Conservation (phyloP, 2,113 vertebrate genomes). For the Helogale parvula region DNA sequence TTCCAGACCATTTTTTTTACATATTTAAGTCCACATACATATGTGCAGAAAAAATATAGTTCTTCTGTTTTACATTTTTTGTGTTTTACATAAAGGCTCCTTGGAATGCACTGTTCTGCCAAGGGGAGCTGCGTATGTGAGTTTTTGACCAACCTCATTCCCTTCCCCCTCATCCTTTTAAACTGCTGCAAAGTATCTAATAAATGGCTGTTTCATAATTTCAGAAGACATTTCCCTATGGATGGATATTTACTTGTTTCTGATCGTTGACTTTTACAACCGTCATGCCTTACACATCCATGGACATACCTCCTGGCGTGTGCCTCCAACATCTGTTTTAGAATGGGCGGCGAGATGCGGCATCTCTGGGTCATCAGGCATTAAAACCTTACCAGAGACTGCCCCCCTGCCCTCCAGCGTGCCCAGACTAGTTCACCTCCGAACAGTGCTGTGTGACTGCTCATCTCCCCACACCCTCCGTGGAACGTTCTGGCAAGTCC, state of each 20-base stretch:
- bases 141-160: background rate
- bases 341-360: background rate
- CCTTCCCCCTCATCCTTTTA: background rate
- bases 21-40: background rate
- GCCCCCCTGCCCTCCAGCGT: background rate
- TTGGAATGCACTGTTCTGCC: background rate
- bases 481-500: background rate
- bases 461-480: background rate
- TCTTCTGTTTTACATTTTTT: background rate
- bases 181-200: background rate
- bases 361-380: background rate
- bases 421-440: background rate
- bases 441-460: accelerated
- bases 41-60: background rate
- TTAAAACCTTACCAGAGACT: background rate
- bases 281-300: background rate
- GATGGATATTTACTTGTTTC: background rate
- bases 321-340: background rate
- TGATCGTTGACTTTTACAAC: background rate
- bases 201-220: background rate
- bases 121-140: background rate
- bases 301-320: background rate
- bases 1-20: background rate
- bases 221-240: background rate
- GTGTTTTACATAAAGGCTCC: background rate